Base-by-base conservation (phyloP, 2,888 invertebrate genomes). In the Pasiphila rectangulata region DNA sequence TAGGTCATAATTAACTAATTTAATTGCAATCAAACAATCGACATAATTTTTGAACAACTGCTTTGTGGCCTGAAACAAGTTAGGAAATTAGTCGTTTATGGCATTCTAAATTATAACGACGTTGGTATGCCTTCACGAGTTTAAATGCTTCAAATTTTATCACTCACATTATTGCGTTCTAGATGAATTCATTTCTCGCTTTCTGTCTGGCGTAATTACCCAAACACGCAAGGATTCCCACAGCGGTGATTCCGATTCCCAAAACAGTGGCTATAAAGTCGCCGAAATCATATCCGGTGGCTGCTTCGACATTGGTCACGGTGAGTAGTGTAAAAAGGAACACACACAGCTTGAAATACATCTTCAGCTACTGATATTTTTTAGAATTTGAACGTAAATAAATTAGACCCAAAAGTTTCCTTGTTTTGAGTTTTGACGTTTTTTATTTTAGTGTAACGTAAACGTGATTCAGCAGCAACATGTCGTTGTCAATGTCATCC, bases 181-280 rank as follows among this genome's bases (percentile, higher is more conserved):
- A 87, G 37, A 88, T 86, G 61, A 88, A 87, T 63, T 88, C 88
- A 56, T 87, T 86, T 63, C 87, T 79, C 30, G 90, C 90, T 74
- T 89, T 88, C 72, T 90, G 91, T 65, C 93, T 88, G 12, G 93
- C 93, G 68, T 93, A 93, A 57, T 91, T 92, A 23, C 93, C 93
- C 64, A 93, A 83, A 75, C 93, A 93, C 13, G 93, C 93, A 40
- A 93, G 83, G 48, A 93, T 89, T 61, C 92, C 92, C 47, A 92
- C 69, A 16, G 90, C 86, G 34, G 90, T 86, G 27, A 93, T 89
- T 29, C 90, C 82, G 25, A 93, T 62, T 1, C 93, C 93, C 38
- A 93, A 66, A 56, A 93, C 81, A 13, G 93, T 85, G 3, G 93
- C 93, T 54, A 93, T 65, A 52, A 92, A 92, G 72, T 93, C 93